Evolutionary conservation across 2,113 vertebrate genomes (phyloP).

Genomic region (Chionodraco myersi): DNA sequence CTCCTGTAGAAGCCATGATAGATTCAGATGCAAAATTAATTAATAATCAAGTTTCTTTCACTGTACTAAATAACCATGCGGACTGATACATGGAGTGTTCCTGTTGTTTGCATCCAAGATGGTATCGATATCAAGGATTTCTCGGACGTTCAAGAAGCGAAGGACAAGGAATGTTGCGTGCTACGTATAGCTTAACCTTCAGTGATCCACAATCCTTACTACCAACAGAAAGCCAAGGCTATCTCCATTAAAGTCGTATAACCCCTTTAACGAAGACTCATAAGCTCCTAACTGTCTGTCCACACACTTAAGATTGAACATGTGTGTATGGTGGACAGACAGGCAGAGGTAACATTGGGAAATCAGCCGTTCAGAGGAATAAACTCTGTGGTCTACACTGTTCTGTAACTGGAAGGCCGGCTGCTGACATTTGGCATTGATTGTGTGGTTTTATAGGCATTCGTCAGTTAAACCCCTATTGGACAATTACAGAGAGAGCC

Average conservation of each 20-base stretch:
- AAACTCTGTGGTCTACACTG: conserved; percentile 1
- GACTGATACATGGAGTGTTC: not conserved
- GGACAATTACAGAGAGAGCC: conserved; percentile 63
- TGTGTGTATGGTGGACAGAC: not conserved
- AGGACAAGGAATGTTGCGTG: not conserved
- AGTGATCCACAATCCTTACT: conserved; percentile 4
- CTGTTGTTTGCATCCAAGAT: not conserved
- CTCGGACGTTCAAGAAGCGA: not conserved
- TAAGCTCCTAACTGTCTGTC: conserved; percentile 21
- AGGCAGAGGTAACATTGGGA: conserved; percentile 2
- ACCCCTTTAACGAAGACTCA: conserved; percentile 15
- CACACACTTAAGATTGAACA: conserved; percentile 3
- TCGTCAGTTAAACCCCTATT: conserved; percentile 65
- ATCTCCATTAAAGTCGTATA: conserved; percentile 26
- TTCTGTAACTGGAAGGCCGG: conserved; percentile 48
- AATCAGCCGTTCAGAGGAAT: conserved; percentile 26
- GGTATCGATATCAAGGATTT: not conserved
- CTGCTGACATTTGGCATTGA: conserved; percentile 71
- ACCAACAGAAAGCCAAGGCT: conserved; percentile 15
- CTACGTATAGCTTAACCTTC: not conserved
- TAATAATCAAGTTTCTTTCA: too few relatives aligned
- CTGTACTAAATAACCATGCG: not conserved
- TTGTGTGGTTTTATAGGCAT: conserved; percentile 64
- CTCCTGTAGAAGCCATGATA: not conserved
- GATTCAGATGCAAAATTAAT: not conserved